A percentile compares a stretch with the other conserved stretches of the same genome.
Conservation (phyloP, 92 coral and sea anemone species). For the Nematostella vectensis region DNA sequence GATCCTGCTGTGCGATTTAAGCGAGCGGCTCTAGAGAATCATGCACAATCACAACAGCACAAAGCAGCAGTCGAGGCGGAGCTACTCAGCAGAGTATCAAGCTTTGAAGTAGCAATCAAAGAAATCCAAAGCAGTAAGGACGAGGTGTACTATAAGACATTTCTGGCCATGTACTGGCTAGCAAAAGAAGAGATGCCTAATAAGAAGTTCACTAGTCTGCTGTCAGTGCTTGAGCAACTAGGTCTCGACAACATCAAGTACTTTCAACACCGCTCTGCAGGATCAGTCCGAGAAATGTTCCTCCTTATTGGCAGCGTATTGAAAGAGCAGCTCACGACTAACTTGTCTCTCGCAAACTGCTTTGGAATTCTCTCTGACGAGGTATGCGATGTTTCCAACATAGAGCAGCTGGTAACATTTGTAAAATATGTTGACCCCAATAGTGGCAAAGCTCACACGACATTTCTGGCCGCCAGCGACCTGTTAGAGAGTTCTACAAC, state of each 20-base stretch:
- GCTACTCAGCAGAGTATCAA: conserved; percentile 31
- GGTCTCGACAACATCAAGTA: conserved; percentile 40
- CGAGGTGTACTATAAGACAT: conserved; percentile 35
- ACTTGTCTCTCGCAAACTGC: conserved; percentile 20
- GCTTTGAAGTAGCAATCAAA: conserved; percentile 21
- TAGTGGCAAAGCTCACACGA: conserved; percentile 36
- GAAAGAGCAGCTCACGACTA: conserved; percentile 9
- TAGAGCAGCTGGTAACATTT: conserved; percentile 48
- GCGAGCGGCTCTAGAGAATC: conserved; percentile 28
- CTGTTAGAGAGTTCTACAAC: conserved; percentile 30
- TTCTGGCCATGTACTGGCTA: conserved; percentile 48
- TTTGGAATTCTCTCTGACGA: conserved; percentile 54
- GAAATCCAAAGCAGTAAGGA: conserved; percentile 19
- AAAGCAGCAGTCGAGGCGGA: conserved; percentile 25
- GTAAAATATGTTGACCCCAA: conserved; percentile 35
- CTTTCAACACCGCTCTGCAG: conserved; percentile 52
- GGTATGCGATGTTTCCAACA: conserved; percentile 39
- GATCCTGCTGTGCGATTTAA: conserved; percentile 32
- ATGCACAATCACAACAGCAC: conserved; percentile 39
- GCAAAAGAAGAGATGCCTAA: conserved; percentile 51
- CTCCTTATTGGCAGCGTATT: conserved; percentile 35
- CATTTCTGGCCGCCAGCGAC: conserved; percentile 36
- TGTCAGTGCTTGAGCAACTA: conserved; percentile 32
- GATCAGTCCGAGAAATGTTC: conserved; percentile 53
- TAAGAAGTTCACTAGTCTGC: conserved; percentile 38